Evolutionary conservation across 2,113 vertebrate species (phyloP).

Genomic region (Egretta garzetta): DNA sequence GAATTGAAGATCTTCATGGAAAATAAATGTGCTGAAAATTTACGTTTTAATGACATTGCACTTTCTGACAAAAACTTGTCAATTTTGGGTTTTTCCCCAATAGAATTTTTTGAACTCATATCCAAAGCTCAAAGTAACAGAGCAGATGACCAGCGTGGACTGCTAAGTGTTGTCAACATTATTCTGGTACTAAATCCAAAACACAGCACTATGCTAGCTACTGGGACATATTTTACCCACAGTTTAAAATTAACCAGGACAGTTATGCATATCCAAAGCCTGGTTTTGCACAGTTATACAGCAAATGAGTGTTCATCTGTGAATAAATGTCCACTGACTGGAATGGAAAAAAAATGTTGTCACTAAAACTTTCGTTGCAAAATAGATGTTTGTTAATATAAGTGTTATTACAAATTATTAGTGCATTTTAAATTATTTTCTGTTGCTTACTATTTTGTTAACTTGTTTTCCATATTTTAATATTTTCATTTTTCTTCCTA

Average conservation of each 20-base stretch:
- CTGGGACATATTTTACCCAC: no score
- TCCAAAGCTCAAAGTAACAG: slow-evolving; percentile 98
- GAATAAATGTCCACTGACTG: neutral
- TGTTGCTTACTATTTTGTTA: slow-evolving; percentile 50
- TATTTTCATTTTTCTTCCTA: slow-evolving; percentile 69
- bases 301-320: neutral
- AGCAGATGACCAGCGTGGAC: slow-evolving; percentile 97
- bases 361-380: neutral
- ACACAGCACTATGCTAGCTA: no score
- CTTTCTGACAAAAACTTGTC: slow-evolving; percentile 66
- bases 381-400: neutral
- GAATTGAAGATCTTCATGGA: slow-evolving; percentile 64
- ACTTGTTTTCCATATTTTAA: slow-evolving; percentile 58
- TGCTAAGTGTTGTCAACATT: no score
- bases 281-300: neutral
- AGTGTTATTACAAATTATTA: neutral
- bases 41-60: slow-evolving; percentile 47
- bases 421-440: slow-evolving; percentile 26
- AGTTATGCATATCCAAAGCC: neutral
- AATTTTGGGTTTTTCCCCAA: slow-evolving; percentile 63
- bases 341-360: neutral
- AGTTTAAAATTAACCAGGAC: no score
- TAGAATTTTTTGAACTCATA: slow-evolving; percentile 99
- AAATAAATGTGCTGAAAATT: slow-evolving; percentile 69
- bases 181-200: no score